phyloP scores from a whole-genome alignment of 2,888 invertebrate species.

The Nasonia oneida region DNA sequence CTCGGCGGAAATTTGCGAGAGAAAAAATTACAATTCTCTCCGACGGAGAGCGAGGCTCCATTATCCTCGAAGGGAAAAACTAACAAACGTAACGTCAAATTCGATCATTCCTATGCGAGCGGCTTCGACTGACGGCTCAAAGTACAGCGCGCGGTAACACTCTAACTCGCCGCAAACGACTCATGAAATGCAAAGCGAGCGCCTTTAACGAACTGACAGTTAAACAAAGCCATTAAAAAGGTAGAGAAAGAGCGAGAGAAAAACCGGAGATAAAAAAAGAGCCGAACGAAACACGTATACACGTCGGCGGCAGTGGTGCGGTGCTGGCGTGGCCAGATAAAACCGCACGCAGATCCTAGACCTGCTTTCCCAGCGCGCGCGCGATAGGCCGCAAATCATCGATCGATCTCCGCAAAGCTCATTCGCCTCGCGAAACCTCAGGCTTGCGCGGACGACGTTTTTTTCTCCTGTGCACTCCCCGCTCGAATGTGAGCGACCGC shows the following conservation, averaged over 20 bases:
- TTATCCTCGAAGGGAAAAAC: constrained; percentile 16
- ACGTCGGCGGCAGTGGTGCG: neutral
- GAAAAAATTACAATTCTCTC: constrained; percentile 33
- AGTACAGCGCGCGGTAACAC: constrained; percentile 20
- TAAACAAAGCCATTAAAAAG: constrained; percentile 41
- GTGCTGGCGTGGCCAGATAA: neutral
- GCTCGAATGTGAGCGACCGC: constrained; percentile 37
- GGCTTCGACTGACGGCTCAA: neutral
- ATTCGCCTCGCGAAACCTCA: constrained; percentile 33
- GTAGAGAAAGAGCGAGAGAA: neutral
- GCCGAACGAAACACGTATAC: neutral
- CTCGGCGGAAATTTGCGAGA: neutral
- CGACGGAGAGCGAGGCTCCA: neutral
- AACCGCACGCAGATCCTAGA: constrained; percentile 10
- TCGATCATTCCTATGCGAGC: constrained; percentile 41
- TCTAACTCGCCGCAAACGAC: constrained; percentile 9
- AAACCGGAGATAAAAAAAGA: neutral
- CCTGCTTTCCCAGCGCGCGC: neutral
- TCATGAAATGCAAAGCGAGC: constrained; percentile 51
- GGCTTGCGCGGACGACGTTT: constrained; percentile 14
- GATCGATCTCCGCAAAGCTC: constrained; percentile 51
- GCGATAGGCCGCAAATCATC: constrained; percentile 50
- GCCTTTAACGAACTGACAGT: constrained; percentile 38
- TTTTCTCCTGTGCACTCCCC: neutral
- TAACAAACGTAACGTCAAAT: constrained; percentile 42